Base-by-base conservation (phyloP, 2,113 vertebrate genomes). In the Brachyhypopomus gauderio region DNA sequence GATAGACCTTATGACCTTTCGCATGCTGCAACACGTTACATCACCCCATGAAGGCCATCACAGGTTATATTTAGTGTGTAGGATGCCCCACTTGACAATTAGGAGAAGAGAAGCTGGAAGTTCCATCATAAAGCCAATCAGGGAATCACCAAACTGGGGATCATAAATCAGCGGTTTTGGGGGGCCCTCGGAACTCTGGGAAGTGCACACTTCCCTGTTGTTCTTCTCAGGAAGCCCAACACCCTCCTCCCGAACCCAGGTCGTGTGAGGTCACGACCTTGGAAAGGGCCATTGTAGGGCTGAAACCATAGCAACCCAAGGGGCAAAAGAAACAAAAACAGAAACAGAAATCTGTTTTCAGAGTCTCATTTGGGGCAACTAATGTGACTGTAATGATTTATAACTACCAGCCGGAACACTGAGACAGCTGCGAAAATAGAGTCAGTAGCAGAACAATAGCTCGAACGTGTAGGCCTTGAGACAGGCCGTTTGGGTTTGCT, bases 71-170 rank as follows among this genome's bases (percentile, higher is more conserved):
- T 90, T 89, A 86, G 86, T 78, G 75, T 56, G 76, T 74, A 64
- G 64, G 73, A 89, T 80, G 79, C 83, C 86, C 84, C 80, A 77
- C 79, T 80, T 87, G 84, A 88, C 89, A 91, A 87, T 86, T 58
- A 85, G 84, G 63, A 71, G 84, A 85, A 81, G 81, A 73, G 79
- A 75, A 83, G 86, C 85, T 93, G 92, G 91, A 94, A 93, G 90
- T 93, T 83, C 86, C 85, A 89, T 87, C 91, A 92, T 94, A 92
- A 93, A 93, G 85, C 88, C 91, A 93, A 93, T 93, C 91, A 93
- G 82, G 89, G 81, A 86, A 89, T 84, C 34, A 48, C 74, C 88
- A 90, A 80, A 55, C 75, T 78, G 81, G 83, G 85, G 75, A 88
- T 90, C 88, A 41, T 94, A 94, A 94, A 94, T 94, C 91, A 91